Evolutionary conservation across 1,140 invertebrate species (phyloP), one percentile per base, ranked within the genome.

Genomic region (Platyscapa corneri): DNA sequence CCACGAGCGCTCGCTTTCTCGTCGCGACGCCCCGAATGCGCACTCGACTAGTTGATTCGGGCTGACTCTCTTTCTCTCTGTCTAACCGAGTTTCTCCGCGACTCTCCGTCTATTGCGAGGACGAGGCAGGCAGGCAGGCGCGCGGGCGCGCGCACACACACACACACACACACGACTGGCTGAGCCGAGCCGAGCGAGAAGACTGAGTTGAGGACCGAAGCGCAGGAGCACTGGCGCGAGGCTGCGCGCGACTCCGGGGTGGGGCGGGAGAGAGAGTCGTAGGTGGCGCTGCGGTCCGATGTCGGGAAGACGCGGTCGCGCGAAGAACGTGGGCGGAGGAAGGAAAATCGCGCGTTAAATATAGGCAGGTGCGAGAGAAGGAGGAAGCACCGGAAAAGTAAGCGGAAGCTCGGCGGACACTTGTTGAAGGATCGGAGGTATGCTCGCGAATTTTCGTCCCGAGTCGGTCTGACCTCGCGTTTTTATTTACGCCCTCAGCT

Each of bases 151-250:
- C 18, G 27, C 70, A 18, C 3, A 42, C 39, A 53, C 49, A 18
- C 49, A 18, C 49, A 18, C 49, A 53, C 8, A 53, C 49, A 53
- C 10, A 14, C 49, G 42, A 75, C n/a, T 34, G n/a, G 20, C 46
- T 46, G 75, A n/a, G 32, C 46, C 75, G 46, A 77, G 30, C 46
- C 46, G 75, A 77, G 46, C 75, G 46, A 53, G 46, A 77, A 46
- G 14, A 77, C 75, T 77, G 75, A 46, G 49, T 53, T 14, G 49
- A 56, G 46, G 30, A 53, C 75, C 39, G 75, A 46, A 27, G 37
- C 0, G 37, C 34, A 60, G 56, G 56, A 60, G 70, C 70, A 42
- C 30, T 34, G 32, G 37, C 27, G 70, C 70, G 70, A 42, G 37
- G 37, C 37, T 74, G 70, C 6, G 37, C 64, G 34, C 37, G 67